A percentile compares a stretch with the other conserved stretches of the same genome.
These are phyloP conservation scores for Alectura lathami DNA, from an alignment of 2,113 vertebrate species.

Conservation along the genomic window DNA sequence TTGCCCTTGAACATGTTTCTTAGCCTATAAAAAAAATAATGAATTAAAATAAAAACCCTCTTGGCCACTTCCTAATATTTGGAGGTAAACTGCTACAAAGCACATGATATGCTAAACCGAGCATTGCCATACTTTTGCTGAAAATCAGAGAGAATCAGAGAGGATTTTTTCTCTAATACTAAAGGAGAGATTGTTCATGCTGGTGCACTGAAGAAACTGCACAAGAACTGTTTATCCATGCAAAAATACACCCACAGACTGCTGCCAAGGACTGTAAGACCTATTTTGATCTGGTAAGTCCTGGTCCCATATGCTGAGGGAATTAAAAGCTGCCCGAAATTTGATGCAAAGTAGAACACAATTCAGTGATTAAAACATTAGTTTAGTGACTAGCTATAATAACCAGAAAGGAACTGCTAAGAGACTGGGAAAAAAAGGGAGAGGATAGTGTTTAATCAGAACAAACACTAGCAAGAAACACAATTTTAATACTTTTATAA, in stretches of 20 bases:
- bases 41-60: background rate
- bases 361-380: background rate
- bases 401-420: background rate
- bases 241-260: background rate
- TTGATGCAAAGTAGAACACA: background rate
- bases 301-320: background rate
- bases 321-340: background rate
- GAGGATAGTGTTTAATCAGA: background rate
- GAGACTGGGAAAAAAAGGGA: background rate
- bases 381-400: background rate
- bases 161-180: background rate
- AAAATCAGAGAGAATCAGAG: background rate
- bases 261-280: background rate
- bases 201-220: background rate
- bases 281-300: background rate
- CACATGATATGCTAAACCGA: background rate
- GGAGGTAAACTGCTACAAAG: background rate
- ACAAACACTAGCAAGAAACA: background rate
- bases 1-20: accelerated
- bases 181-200: background rate
- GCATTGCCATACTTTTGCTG: background rate
- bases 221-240: background rate
- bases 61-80: background rate
- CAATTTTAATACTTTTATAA: background rate
- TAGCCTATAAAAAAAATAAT: background rate